Base-by-base conservation (phyloP, 2,888 invertebrate species). In the Drosophila buzzatii region DNA sequence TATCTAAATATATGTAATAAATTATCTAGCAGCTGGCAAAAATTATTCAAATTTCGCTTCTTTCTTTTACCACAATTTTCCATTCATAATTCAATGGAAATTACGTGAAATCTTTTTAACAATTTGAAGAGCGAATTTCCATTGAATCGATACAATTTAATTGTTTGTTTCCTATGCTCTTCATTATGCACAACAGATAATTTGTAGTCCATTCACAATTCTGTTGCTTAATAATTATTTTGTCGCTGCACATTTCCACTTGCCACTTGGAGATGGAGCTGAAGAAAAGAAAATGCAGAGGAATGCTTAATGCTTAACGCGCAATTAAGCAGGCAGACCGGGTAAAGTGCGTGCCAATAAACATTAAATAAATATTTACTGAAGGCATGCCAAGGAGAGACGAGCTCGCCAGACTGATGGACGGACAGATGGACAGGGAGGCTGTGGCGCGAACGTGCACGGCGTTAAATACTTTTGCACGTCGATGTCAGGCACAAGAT, bases 281-380 rank as follows among this genome's bases (percentile, higher is more conserved):
- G 5, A 16, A n/a, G 8, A 41, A n/a, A 18, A 12, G 3, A 1
- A 71, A 47, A 82, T 31, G 37, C n/a, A 16, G 23, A 52, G 60
- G 55, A 65, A 66, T 75, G 76, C 76, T 73, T 70, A 84, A 78
- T 85, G 85, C 74, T 90, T 89, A 73, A 85, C 89, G 89, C 89
- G 61, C 89, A 90, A 85, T 85, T 90, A 86, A 86, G 74, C 83
- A 74, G 67, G 55, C 68, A 63, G 81, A 59, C 77, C 51, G 58
- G 56, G 70, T 64, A 68, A 70, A 76, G 89, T 77, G 89, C 86
- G 81, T 79, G 89, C 70, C 81, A 89, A 90, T 87, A 84, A 90
- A 81, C 87, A 84, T 90, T 89, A 81, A 89, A 86, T 89, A 90
- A 89, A 89, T 89, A 85, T 85, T 89, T 84, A 53, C 74, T 44